A percentile compares a stretch with the other conserved stretches of the same genome.
These are phyloP conservation scores for Drosophila orosa DNA, from an alignment of 1,140 invertebrate species.

Conservation along the genomic window DNA sequence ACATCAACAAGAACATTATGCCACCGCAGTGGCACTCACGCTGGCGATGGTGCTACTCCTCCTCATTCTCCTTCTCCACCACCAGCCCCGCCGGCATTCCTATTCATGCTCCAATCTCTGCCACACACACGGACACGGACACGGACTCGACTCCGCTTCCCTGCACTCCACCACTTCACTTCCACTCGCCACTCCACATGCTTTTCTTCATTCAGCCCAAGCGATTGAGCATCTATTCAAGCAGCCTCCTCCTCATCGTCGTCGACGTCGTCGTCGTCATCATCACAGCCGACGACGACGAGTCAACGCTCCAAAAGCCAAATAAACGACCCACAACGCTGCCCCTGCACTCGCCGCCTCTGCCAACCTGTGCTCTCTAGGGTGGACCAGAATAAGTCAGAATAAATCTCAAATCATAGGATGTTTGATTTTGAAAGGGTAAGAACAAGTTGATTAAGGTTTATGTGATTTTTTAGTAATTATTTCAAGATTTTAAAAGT, in stretches of 20 bases:
- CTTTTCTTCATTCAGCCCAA: conserved; percentile 77
- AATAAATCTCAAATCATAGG: neutral
- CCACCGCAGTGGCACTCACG: conserved; percentile 73
- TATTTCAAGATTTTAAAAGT: neutral
- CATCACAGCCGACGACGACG: conserved; percentile 46
- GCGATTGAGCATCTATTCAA: conserved; percentile 81
- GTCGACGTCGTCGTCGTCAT: conserved; percentile 41
- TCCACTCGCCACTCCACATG: conserved; percentile 42
- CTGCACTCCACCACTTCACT: conserved; percentile 5
- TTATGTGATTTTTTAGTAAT: neutral
- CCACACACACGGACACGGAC: conserved; percentile 41
- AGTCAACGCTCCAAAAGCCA: conserved; percentile 66
- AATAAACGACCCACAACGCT: conserved; percentile 56
- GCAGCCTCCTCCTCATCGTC: conserved; percentile 43
- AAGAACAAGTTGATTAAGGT: neutral
- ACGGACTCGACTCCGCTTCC: conserved; percentile 9
- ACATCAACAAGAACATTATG: conserved; percentile 83
- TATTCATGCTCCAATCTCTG: conserved; percentile 48
- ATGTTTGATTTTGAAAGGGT: neutral
- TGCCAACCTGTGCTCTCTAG: conserved; percentile 37
- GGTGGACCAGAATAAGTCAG: conserved; percentile 11
- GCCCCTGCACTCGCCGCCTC: conserved; percentile 17
- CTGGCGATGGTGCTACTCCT: conserved; percentile 23
- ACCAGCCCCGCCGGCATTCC: conserved; percentile 27
- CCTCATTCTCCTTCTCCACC: conserved; percentile 1